These are phyloP conservation scores for Heterodera schachtii DNA, from an alignment of 1,140 invertebrate species.

Conservation along the genomic window DNA sequence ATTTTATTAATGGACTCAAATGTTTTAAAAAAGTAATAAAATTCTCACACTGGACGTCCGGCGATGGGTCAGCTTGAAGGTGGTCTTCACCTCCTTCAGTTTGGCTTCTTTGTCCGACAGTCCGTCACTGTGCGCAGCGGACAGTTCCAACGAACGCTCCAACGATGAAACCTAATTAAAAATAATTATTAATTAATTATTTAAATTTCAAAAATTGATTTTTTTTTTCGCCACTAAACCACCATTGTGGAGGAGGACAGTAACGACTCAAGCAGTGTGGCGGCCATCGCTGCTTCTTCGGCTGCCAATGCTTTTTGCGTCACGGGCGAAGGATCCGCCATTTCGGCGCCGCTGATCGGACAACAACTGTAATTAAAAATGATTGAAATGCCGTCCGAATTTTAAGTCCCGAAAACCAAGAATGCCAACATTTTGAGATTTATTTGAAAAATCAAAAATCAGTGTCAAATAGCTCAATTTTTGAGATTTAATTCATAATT, in stretches of 20 bases:
- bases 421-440: too few relatives aligned
- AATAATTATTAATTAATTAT: conserved; percentile 5
- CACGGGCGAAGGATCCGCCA: background rate
- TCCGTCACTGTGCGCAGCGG: conserved; percentile 37
- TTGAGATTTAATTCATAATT: too few relatives aligned
- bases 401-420: too few relatives aligned
- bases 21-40: background rate
- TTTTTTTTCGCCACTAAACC: too few relatives aligned
- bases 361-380: too few relatives aligned
- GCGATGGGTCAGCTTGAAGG: conserved; percentile 40
- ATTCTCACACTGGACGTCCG: conserved; percentile 47
- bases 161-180: conserved; percentile 32
- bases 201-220: background rate
- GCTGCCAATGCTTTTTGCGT: background rate
- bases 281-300: background rate
- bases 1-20: too few relatives aligned
- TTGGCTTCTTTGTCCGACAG: conserved; percentile 46
- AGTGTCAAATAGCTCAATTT: too few relatives aligned
- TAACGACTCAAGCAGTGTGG: conserved; percentile 21
- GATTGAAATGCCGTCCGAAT: too few relatives aligned
- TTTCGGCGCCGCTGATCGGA: background rate
- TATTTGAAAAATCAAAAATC: too few relatives aligned
- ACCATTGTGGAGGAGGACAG: conserved; percentile 19
- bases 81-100: conserved; percentile 30
- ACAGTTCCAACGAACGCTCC: conserved; percentile 46